phyloP scores from a whole-genome alignment of 64 coral and sea anemone species.

The Dendrophyllia cribrosa region DNA sequence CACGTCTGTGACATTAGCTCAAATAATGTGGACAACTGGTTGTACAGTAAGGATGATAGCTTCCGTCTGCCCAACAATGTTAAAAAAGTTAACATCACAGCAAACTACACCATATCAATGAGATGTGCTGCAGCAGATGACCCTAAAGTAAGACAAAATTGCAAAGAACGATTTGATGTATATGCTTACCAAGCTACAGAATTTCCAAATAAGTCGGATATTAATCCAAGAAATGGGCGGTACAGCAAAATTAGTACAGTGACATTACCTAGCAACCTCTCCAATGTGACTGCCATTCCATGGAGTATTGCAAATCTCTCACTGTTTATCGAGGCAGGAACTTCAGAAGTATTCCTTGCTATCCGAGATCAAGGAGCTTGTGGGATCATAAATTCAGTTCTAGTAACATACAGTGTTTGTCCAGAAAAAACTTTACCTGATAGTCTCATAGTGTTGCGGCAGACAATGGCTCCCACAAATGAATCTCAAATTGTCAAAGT shows the following conservation, averaged over 20 bases:
- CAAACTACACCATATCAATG: not conserved
- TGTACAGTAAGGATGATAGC: not conserved
- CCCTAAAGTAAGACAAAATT: not conserved
- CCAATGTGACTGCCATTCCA: not conserved
- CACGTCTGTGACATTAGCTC: conserved; percentile 1
- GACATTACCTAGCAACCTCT: not conserved
- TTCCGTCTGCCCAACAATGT: not conserved
- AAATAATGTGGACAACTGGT: conserved; percentile 8
- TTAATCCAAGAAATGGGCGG: not conserved
- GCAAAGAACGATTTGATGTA: conserved; percentile 34
- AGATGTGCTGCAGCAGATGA: not conserved
- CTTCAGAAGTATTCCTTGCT: conserved; percentile 39
- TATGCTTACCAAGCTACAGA: conserved; percentile 11
- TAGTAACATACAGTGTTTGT: conserved; percentile 33
- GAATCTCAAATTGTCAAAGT: conserved; percentile 31
- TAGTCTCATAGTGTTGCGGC: conserved; percentile 6
- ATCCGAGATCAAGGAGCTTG: conserved; percentile 52
- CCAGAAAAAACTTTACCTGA: not conserved
- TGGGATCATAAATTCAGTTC: not conserved
- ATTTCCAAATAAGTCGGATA: not conserved
- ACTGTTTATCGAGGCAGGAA: conserved; percentile 11
- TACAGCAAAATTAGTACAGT: conserved; percentile 25
- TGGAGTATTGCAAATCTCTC: not conserved
- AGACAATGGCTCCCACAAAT: conserved; percentile 52
- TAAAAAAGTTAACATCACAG: conserved; percentile 12